Percentiles rank a stretch among this genome's conserved stretches.
phyloP scores from a whole-genome alignment of 2,113 vertebrate genomes.

The Eclectus roratus region DNA sequence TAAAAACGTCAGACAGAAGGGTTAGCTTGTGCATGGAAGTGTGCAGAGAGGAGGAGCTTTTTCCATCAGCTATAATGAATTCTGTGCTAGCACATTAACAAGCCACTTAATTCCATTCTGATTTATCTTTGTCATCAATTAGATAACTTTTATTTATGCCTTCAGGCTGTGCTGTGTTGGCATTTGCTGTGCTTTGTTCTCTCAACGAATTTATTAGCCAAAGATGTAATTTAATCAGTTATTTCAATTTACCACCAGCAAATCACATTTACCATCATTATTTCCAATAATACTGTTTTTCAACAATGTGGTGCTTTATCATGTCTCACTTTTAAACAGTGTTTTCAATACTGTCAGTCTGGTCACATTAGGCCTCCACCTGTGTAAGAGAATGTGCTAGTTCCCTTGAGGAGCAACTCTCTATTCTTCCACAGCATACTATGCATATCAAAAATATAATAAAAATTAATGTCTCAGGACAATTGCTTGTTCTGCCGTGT shows the following conservation, averaged over 20 bases:
- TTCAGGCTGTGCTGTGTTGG: slow-evolving; percentile 51
- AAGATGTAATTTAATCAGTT: slow-evolving; percentile 75
- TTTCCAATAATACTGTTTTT: slow-evolving; percentile 48
- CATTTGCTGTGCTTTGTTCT: slow-evolving; percentile 56
- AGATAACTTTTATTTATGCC: slow-evolving; percentile 73
- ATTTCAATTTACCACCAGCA: slow-evolving; percentile 76
- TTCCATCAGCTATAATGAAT: slow-evolving; percentile 50
- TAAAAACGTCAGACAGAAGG: not conserved
- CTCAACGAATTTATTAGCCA: slow-evolving; percentile 69
- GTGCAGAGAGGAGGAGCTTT: not conserved
- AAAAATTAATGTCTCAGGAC: not conserved
- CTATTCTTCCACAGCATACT: slow-evolving; percentile 3
- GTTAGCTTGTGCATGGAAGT: not conserved
- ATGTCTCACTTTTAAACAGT: slow-evolving; percentile 12
- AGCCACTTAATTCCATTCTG: slow-evolving; percentile 47
- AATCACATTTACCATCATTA: slow-evolving; percentile 58
- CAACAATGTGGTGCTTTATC: slow-evolving; percentile 8
- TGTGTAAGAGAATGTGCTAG: not conserved
- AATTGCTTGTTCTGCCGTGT: not conserved
- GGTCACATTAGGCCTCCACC: not conserved
- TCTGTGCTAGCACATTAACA: slow-evolving; percentile 51
- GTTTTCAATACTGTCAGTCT: slow-evolving; percentile 18
- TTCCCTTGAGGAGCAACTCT: not conserved
- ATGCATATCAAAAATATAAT: not conserved
- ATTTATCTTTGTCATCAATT: slow-evolving; percentile 73